These are phyloP conservation scores for Drosophila anomalata DNA, from an alignment of 2,888 invertebrate genomes.

Conservation along the genomic window DNA sequence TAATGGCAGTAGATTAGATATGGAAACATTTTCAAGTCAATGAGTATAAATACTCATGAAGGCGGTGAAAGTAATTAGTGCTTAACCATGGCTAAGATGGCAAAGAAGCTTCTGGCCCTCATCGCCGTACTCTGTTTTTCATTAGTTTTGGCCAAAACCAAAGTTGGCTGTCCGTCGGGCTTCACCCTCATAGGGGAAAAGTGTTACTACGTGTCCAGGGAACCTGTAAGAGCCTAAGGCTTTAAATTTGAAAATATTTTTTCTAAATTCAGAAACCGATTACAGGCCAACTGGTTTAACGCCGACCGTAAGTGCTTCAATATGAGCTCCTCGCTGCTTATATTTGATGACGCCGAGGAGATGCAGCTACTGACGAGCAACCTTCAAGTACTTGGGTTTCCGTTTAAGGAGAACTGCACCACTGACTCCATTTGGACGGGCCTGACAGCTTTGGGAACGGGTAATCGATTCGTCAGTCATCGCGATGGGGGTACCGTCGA, in stretches of 20 bases:
- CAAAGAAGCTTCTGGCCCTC: background rate
- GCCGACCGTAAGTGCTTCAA: constrained; percentile 26
- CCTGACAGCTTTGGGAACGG: constrained; percentile 19
- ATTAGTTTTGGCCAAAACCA: background rate
- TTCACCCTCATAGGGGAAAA: constrained; percentile 30
- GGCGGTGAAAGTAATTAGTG: background rate
- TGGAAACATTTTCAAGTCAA: background rate
- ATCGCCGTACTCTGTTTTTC: background rate
- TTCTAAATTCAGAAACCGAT: background rate
- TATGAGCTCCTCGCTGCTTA: constrained; percentile 15
- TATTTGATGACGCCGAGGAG: constrained; percentile 18
- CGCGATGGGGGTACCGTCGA: constrained; percentile 5
- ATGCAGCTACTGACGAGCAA: constrained; percentile 14
- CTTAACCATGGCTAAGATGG: background rate
- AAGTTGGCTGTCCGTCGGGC: constrained; percentile 15
- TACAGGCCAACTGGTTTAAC: constrained; percentile 25
- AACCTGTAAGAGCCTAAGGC: background rate
- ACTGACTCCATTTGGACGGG: constrained; percentile 31
- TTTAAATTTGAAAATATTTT: background rate
- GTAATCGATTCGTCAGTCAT: constrained; percentile 4
- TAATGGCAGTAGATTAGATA: constrained; percentile 12
- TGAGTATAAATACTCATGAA: background rate
- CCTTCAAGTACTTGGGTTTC: constrained; percentile 9
- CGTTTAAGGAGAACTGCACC: constrained; percentile 9
- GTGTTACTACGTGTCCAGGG: constrained; percentile 22